phyloP scores from a whole-genome alignment of 2,797 vertebrate genomes.

The Vespertilio murinus region DNA sequence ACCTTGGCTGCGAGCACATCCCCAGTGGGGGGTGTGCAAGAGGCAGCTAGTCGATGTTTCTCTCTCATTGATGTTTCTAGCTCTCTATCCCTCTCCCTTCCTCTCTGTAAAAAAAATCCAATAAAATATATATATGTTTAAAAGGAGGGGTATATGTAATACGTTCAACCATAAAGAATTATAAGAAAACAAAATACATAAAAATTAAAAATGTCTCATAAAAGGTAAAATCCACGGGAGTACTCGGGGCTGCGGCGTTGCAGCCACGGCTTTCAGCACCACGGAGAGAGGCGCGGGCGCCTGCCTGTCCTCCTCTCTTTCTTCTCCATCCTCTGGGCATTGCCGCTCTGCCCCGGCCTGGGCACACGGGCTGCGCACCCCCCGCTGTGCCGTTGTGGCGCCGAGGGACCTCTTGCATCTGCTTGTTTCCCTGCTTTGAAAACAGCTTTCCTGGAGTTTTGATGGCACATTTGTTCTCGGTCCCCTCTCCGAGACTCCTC shows the following conservation, averaged over 20 bases:
- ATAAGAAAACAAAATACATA: too few relatives aligned
- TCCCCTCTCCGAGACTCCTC: constrained; percentile 40
- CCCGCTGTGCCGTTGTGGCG: constrained; percentile 44
- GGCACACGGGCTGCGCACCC: neutral
- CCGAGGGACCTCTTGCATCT: constrained; percentile 41
- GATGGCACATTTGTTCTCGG: constrained; percentile 32
- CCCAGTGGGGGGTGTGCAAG: too few relatives aligned
- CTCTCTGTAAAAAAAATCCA: too few relatives aligned
- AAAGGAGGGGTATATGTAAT: too few relatives aligned
- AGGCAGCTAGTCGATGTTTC: too few relatives aligned
- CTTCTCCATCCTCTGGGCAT: neutral
- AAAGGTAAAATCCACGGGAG: neutral
- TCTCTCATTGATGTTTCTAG: too few relatives aligned
- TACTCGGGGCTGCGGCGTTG: neutral
- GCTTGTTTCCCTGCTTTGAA: constrained; percentile 43
- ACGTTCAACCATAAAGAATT: too few relatives aligned
- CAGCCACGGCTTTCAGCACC: neutral
- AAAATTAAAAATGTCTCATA: too few relatives aligned
- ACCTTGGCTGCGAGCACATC: too few relatives aligned
- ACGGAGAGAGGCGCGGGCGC: neutral
- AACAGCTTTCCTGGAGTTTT: constrained; percentile 54
- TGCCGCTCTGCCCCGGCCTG: neutral
- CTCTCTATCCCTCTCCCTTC: too few relatives aligned
- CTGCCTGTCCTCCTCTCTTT: neutral
- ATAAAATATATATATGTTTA: too few relatives aligned